Evolutionary conservation across 2,888 invertebrate species (phyloP), one percentile per base, ranked within the genome.

Genomic region (Cataglyphis rosenhaueri): DNA sequence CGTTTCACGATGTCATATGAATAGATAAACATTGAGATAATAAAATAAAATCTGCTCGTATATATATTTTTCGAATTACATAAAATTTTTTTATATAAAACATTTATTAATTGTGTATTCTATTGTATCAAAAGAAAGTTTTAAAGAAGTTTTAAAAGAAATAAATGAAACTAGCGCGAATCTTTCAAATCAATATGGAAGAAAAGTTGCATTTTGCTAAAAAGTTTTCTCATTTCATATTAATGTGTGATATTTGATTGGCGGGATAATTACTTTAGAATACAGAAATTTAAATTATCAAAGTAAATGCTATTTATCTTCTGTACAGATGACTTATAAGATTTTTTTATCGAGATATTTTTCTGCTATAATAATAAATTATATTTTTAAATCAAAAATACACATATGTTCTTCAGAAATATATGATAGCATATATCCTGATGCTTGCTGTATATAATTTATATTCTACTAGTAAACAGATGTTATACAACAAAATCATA

Each of bases 1-100:
- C 4, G 21, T 78, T 70, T 78, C 70, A 70, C 32, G 35, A 59
- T 68, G 68, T 52, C 48, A 68, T 44, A 59, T 32, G 44, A 55
- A 41, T 41, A 21, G 18, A 44, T 59, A 9, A n/a, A 71, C 32
- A 59, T 9, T 29, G 25, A 71, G n/a, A 5, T 78, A 59, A 59
- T 59, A 35, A 78, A 15, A 44, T n/a, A 44, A 32, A 71, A 70
- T 78, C n/a, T 59, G 44, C 12, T 59, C 1, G 3, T 55, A 78
- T 32, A 32, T 32, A 32, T 32, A 32, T 55, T 71, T 59, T 44
- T 32, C 9, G 12, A n/a, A 0, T 76, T 55, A 55, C 18, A 32
- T 29, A 10, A 48, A 48, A 68, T 18, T 1, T 66, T 48, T 18
- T 64, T 21, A 64, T 0, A 48, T 48, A 15, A 57, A 71, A 71